A percentile compares a stretch with the other conserved stretches of the same genome.
These are phyloP conservation scores for Cheilosia variabilis DNA, from an alignment of 2,888 invertebrate species.

Conservation along the genomic window DNA sequence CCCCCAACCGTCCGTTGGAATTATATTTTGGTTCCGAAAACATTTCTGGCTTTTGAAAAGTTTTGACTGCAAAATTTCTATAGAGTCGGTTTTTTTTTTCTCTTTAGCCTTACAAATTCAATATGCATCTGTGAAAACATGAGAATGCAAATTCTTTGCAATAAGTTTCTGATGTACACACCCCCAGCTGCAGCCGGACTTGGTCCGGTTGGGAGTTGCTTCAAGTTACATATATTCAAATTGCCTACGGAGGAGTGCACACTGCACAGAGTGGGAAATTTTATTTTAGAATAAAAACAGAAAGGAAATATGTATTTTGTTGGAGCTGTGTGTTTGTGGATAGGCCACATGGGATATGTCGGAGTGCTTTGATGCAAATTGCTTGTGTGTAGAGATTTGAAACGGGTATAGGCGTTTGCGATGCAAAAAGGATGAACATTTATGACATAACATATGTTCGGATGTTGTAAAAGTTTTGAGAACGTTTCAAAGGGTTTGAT, in stretches of 20 bases:
- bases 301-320: constrained; percentile 6
- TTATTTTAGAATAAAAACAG: background rate
- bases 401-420: background rate
- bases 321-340: background rate
- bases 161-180: constrained; percentile 22
- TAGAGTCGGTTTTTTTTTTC: background rate
- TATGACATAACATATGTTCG: no score
- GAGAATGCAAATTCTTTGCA: constrained; percentile 35
- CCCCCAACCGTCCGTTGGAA: background rate
- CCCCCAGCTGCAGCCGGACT: background rate
- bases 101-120: background rate
- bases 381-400: background rate
- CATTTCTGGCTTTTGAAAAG: constrained; percentile 8
- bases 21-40: constrained; percentile 18
- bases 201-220: background rate
- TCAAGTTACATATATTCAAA: constrained; percentile 53
- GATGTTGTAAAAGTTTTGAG: no score
- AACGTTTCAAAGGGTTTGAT: no score
- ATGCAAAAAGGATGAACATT: background rate
- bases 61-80: background rate
- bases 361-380: background rate
- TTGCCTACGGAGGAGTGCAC: constrained; percentile 31
- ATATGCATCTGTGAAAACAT: constrained; percentile 45
- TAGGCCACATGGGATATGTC: background rate
- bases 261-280: constrained; percentile 26